Base-by-base conservation (phyloP, 2,113 vertebrate species). In the Aleadryas rufinucha region DNA sequence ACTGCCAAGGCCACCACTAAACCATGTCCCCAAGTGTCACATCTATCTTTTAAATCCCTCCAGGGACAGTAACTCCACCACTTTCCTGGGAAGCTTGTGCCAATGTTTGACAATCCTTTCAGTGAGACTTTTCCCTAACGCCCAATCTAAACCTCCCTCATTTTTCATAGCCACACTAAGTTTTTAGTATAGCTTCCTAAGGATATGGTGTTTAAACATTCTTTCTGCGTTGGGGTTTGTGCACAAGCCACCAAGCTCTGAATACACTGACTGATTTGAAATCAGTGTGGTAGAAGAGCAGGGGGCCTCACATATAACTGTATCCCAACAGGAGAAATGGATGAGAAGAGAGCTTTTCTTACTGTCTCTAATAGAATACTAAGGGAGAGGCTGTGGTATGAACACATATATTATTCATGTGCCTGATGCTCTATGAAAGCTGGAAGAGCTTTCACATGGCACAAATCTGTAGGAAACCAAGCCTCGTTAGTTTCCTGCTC, bases 351-450 rank as follows among this genome's bases (percentile, higher is more conserved):
- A 86, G 63, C 42, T 77, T 68, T 74, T 33, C 84, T 72, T 93
- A 80, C 70, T 90, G 88, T 16, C 50, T 80, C 70, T 79, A 90
- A 76, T 1, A 90, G 83, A 90, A 94, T 19, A 69, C 59, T 66
- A 20, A 74, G 60, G 50, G 63, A 81, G 45, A 90, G 57, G 45
- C 79, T 74, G 63, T 65, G 83, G 28, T 74, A 59, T 13, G 66
- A 88, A 20, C 28, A 57, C 23, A 90, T 96, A 16, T 26, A 94
- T 93, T 92, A 96, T 96, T 95, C 66, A 93, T 92, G 50, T 7
- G 47, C 79, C 85, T 65, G 63, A 83, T 84, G 87, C 70, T 76
- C 70, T 61, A 24, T 13, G 57, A 94, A 90, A 93, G 71, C 88
- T 90, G 50, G 45, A 72, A 88, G 77, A 86, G 54, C 75, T 93